These are phyloP conservation scores for Diadema setosum DNA, from an alignment of 35 echinoderm and acorn worm species.

Conservation along the genomic window DNA sequence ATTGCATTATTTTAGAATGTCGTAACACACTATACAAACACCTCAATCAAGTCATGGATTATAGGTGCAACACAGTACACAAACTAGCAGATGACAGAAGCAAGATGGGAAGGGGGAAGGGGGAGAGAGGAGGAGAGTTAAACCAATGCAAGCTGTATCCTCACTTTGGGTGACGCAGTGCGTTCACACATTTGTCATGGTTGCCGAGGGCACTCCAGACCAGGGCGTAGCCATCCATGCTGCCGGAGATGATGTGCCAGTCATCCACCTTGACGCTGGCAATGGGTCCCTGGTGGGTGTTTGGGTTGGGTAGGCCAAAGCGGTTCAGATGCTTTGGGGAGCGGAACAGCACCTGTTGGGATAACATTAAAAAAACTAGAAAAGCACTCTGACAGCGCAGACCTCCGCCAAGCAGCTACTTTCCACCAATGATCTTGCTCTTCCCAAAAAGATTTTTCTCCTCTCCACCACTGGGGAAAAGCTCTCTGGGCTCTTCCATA, in stretches of 20 bases:
- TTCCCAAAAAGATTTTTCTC: too few species aligned
- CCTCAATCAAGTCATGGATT: neutral
- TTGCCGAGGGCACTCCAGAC: constrained; percentile 82
- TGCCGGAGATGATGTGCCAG: constrained; percentile 80
- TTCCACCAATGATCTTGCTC: too few species aligned
- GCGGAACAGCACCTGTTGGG: constrained; percentile 7
- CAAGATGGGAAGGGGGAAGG: neutral
- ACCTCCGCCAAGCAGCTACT: too few species aligned
- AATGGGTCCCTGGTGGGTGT: constrained; percentile 84
- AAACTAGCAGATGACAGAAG: neutral
- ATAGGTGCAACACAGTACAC: neutral
- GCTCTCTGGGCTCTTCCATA: too few species aligned
- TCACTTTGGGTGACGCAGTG: constrained; percentile 94
- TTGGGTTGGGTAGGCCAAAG: constrained; percentile 47
- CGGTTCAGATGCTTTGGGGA: constrained; percentile 43
- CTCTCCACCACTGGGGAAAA: too few species aligned
- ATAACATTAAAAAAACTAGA: neutral
- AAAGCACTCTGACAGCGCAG: too few species aligned
- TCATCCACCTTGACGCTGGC: constrained; percentile 76
- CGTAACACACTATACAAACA: too few species aligned
- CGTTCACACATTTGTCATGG: constrained; percentile 60
- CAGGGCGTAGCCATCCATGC: constrained; percentile 82
- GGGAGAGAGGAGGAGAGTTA: neutral
- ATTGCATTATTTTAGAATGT: too few species aligned
- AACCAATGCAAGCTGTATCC: neutral